These are phyloP conservation scores for Crematogaster levior DNA, from an alignment of 2,888 invertebrate species.

Conservation along the genomic window DNA sequence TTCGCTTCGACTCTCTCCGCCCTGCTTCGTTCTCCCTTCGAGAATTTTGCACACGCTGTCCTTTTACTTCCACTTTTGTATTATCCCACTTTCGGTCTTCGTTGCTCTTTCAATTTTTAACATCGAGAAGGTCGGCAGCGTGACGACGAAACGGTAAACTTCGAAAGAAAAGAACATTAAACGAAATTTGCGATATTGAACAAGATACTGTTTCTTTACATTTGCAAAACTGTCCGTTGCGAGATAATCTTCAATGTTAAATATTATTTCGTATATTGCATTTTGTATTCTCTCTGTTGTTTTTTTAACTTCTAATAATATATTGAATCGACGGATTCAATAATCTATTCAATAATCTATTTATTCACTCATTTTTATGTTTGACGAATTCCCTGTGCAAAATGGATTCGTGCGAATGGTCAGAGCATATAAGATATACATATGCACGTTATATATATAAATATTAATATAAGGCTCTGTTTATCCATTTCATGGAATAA, in stretches of 20 bases:
- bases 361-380: neutral
- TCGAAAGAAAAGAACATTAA: conserved; percentile 10
- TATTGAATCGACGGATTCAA: neutral
- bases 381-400: neutral
- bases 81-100: conserved; percentile 56
- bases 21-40: conserved; percentile 46
- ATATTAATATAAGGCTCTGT: conserved; percentile 22
- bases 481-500: conserved; percentile 25
- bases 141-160: conserved; percentile 19
- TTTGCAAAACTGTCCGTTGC: neutral
- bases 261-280: conserved; percentile 9
- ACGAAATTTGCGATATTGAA: conserved; percentile 33
- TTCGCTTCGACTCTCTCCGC: conserved; percentile 58
- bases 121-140: neutral
- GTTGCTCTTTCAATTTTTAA: conserved; percentile 53
- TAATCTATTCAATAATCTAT: conserved; percentile 21
- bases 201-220: conserved; percentile 37
- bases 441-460: neutral
- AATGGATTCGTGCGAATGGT: neutral
- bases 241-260: conserved; percentile 5
- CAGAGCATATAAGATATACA: neutral
- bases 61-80: conserved; percentile 52
- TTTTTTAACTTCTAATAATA: neutral
- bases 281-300: neutral
- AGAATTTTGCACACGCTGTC: conserved; percentile 18